Evolutionary conservation across 2,113 vertebrate genomes (phyloP).

Genomic region (Orycteropus afer): DNA sequence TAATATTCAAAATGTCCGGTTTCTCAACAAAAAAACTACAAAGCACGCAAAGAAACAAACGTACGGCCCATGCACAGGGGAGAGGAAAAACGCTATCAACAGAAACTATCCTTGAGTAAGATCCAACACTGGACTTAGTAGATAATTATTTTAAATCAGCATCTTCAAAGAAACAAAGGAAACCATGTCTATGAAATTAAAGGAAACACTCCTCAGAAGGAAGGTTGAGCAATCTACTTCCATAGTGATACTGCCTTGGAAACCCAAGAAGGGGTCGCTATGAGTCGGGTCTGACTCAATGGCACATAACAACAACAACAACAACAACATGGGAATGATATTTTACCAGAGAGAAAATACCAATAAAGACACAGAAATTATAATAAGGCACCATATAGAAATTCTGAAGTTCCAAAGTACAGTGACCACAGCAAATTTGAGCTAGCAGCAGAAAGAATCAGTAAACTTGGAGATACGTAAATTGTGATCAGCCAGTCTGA

Average conservation of each 20-base stretch:
- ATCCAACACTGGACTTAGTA: background rate
- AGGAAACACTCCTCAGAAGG: background rate
- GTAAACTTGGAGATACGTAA: background rate
- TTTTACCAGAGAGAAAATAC: background rate
- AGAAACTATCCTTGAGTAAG: background rate
- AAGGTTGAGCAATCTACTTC: too few species aligned
- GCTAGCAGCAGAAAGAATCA: background rate
- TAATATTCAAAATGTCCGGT: background rate
- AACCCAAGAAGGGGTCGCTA: too few species aligned
- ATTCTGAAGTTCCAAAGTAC: background rate
- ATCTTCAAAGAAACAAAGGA: background rate
- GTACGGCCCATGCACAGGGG: background rate
- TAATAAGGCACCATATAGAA: background rate
- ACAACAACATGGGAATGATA: background rate
- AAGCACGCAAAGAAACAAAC: background rate
- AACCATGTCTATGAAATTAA: background rate
- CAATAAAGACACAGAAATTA: background rate
- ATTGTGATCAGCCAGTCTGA: background rate
- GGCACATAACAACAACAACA: too few species aligned
- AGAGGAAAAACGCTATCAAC: background rate
- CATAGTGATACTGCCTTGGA: too few species aligned
- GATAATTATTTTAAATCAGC: background rate
- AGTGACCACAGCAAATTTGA: background rate
- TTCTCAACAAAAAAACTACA: background rate
- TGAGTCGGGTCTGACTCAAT: too few species aligned